Evolutionary conservation across 2,797 vertebrate species (phyloP).

Genomic region (Triplophysa yarkandensis): DNA sequence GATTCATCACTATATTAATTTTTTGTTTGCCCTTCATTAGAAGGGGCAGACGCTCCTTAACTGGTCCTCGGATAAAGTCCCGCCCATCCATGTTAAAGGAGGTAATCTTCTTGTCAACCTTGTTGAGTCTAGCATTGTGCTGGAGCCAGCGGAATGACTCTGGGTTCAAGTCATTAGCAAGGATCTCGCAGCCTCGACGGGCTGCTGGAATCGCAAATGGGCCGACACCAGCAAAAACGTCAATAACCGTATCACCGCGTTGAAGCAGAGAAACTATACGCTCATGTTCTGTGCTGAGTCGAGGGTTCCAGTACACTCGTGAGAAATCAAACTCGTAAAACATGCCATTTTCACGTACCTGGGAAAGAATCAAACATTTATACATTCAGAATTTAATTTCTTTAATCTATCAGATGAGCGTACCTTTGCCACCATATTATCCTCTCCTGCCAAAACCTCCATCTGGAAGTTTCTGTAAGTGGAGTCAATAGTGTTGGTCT

Average conservation of each 20-base stretch:
- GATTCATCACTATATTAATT: conserved; percentile 92
- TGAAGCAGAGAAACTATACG: conserved; percentile 80
- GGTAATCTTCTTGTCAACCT: conserved; percentile 80
- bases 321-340: conserved; percentile 94
- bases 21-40: conserved; percentile 69
- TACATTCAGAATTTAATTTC: no score
- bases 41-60: conserved; percentile 79
- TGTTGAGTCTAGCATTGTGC: conserved; percentile 94
- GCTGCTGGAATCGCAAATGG: conserved; percentile 92
- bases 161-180: conserved; percentile 96
- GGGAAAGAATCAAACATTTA: no score
- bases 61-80: conserved; percentile 85
- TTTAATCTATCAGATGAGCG: conserved; percentile 33
- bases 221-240: conserved; percentile 93
- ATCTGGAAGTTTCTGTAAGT: conserved; percentile 94
- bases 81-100: conserved; percentile 90
- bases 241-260: conserved; percentile 82
- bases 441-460: conserved; percentile 92
- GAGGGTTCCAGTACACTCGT: conserved; percentile 95
- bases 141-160: conserved; percentile 89
- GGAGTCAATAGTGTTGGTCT: conserved; percentile 87
- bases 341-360: conserved; percentile 92
- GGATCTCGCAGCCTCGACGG: conserved; percentile 79
- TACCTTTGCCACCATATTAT: conserved; percentile 90
- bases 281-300: conserved; percentile 89